Base-by-base conservation (phyloP, 2,113 vertebrate species). In the Sphyrna mokarran region DNA sequence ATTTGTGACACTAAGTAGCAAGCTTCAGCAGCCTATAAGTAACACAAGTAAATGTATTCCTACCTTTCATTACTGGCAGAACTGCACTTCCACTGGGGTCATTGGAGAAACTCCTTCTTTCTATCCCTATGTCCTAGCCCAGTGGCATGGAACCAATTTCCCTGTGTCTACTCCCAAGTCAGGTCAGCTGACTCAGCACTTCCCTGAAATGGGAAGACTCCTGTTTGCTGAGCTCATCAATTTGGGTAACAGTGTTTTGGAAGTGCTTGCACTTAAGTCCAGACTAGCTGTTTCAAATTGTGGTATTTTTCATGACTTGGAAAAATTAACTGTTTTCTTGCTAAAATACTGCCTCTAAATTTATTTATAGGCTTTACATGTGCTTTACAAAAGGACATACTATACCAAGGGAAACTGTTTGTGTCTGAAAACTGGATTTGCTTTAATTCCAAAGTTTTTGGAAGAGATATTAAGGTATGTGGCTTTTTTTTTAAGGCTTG, bases 401-500 rank as follows among this genome's bases (percentile, higher is more conserved):
- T 99, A 37, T 99, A 99, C 96, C 99, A 99, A 96, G 99, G 99
- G 68, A 98, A 98, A 66, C 98, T 99, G 96, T 99, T 98, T 90
- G 97, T 99, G 95, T 99, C 99, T 16, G 98, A 99, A 96, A 99
- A 99, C 97, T 99, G 99, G 99, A 98, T 99, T 97, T 99, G 99
- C 96, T 99, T 99, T 97, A 97, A 99, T 97, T 99, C 99, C 80
- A 99, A 99, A 96, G 99, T 99, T 96, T 99, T 99, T 96, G 99
- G 99, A 94, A 99, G 98, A 98, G 99, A 99, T 96, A 99, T 98
- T 18, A 99, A 99, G 98, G 99, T 99, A 96, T 89, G 94, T 37
- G n/a, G 48, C 43, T 54, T 20, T 83, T 54, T 20, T 83, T n/a
- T 94, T 69, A 23, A 20, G 40, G 26, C 8, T 69, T 69, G 10